These are phyloP conservation scores for Dunckerocampus dactyliophorus DNA, from an alignment of 2,113 vertebrate species.

Conservation along the genomic window DNA sequence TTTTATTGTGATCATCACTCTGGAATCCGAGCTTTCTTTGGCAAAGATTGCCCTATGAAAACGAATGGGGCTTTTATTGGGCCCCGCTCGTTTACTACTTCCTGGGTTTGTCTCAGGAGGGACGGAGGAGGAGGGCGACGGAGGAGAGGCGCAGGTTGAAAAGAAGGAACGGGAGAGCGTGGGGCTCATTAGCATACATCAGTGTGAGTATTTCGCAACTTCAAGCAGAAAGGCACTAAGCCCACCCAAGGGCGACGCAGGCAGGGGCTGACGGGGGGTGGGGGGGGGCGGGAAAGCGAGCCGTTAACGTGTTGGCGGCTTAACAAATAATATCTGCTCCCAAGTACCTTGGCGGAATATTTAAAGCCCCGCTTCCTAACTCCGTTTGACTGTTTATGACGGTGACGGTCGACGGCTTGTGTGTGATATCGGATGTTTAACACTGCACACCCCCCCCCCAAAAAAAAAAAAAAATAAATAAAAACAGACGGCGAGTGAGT, in stretches of 20 bases:
- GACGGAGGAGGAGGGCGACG: conserved; percentile 17
- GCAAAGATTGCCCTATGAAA: conserved; percentile 68
- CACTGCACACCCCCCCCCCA: conserved; percentile 13
- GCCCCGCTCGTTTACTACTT: conserved; percentile 62
- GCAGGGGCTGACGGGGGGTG: conserved; percentile 69
- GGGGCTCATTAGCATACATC: conserved; percentile 76
- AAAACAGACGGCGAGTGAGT: conserved; percentile 60
- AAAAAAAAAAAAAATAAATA: too few relatives aligned
- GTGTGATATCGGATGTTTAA: conserved; percentile 63
- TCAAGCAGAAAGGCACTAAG: conserved; percentile 71
- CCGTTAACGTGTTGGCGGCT: conserved; percentile 73
- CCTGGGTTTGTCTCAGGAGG: conserved; percentile 57
- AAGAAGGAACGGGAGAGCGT: conserved; percentile 29
- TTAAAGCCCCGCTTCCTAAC: conserved; percentile 66
- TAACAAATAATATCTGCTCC: conserved; percentile 73
- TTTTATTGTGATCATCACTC: conserved; percentile 74
- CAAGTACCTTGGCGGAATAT: conserved; percentile 72
- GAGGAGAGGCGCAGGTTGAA: conserved; percentile 23
- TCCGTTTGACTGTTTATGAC: conserved; percentile 67
- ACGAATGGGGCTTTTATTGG: conserved; percentile 64
- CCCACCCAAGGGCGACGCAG: conserved; percentile 73
- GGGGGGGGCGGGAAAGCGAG: conserved; percentile 67
- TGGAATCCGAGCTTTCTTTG: conserved; percentile 67
- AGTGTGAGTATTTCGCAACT: conserved; percentile 71
- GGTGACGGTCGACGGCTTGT: conserved; percentile 65